Conservation (phyloP, 2,797 vertebrate genomes). For the Takifugu ocellatus region DNA sequence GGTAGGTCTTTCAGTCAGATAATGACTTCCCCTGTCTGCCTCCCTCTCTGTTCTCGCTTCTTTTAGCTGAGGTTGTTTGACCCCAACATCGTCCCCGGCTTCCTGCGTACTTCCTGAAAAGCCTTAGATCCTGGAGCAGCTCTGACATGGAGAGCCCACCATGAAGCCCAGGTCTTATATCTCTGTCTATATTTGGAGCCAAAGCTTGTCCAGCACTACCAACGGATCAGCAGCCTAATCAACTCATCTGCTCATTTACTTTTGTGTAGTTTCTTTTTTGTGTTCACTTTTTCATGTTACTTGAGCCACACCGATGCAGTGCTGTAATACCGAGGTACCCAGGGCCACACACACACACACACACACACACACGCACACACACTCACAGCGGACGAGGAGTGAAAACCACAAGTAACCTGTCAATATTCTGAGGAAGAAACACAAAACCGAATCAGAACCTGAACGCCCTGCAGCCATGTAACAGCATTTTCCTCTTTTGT, state of each 20-base stretch:
- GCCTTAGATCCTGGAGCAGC: conserved; percentile 33
- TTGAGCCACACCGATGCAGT: conserved; percentile 29
- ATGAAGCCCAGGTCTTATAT: conserved; percentile 20
- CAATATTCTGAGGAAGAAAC: conserved; percentile 38
- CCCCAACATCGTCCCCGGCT: conserved; percentile 41
- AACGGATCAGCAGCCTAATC: conserved; percentile 14
- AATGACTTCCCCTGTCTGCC: conserved; percentile 62
- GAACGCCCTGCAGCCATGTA: conserved; percentile 53
- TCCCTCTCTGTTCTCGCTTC: conserved; percentile 31
- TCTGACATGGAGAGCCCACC: conserved; percentile 20
- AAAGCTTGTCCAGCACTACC: conserved; percentile 22
- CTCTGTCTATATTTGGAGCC: conserved; percentile 31
- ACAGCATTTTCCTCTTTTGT: conserved; percentile 60
- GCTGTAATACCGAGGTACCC: conserved; percentile 30
- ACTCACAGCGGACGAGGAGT: conserved; percentile 14
- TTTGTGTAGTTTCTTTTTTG: not conserved
- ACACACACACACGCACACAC: conserved; percentile 16
- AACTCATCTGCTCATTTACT: conserved; percentile 14
- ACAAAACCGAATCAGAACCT: conserved; percentile 33
- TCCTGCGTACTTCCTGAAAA: conserved; percentile 54
- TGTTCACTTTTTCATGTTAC: conserved; percentile 18
- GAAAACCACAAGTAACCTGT: conserved; percentile 42
- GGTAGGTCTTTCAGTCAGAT: conserved; percentile 54
- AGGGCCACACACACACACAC: conserved; percentile 1
- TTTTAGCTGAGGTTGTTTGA: conserved; percentile 45